Conservation (phyloP, 1,140 invertebrate genomes). For the Calycopis cecrops region DNA sequence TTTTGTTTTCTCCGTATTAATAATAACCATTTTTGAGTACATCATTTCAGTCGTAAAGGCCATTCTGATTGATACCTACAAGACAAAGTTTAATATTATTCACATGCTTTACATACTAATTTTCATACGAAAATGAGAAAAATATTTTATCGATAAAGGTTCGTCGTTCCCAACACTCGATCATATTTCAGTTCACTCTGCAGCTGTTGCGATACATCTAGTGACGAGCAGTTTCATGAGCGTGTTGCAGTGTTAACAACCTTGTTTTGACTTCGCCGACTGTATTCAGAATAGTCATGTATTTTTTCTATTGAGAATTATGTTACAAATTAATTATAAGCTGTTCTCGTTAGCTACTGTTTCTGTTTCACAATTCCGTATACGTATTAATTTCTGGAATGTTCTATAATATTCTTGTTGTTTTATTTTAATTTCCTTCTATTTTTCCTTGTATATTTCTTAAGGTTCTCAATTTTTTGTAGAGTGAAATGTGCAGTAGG, state of each 20-base stretch:
- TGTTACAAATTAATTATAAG: slow-evolving; percentile 21
- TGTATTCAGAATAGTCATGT: slow-evolving; percentile 48
- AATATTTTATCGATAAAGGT: slow-evolving; percentile 12
- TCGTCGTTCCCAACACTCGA: slow-evolving; percentile 29
- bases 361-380: neutral
- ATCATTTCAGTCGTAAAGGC: neutral
- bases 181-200: slow-evolving; percentile 50
- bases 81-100: too few species aligned
- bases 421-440: neutral
- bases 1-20: too few species aligned
- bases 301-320: slow-evolving; percentile 27
- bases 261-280: slow-evolving; percentile 57
- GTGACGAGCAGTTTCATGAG: slow-evolving; percentile 32
- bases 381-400: neutral
- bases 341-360: slow-evolving; percentile 2
- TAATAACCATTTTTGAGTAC: too few species aligned
- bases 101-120: too few species aligned
- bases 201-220: slow-evolving; percentile 59
- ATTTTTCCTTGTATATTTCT: too few species aligned
- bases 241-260: slow-evolving; percentile 59
- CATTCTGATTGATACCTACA: too few species aligned
- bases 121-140: neutral
- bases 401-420: neutral
- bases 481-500: too few species aligned
- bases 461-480: too few species aligned